Evolutionary conservation across 2,113 vertebrate species (phyloP), one percentile per base, ranked within the genome.

Genomic region (Onychorhynchus coronatus): DNA sequence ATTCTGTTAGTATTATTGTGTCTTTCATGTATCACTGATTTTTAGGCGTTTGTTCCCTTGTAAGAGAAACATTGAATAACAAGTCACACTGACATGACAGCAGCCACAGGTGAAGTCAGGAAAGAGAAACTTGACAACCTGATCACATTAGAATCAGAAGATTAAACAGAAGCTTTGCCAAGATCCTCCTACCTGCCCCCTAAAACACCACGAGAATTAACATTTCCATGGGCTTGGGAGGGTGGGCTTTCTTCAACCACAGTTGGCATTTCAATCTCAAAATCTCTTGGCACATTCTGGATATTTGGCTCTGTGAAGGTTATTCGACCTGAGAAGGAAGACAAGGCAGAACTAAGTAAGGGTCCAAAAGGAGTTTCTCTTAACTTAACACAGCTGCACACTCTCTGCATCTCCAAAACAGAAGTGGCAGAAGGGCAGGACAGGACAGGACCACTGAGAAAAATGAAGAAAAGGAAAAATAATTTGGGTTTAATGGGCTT

Each of bases 281-380:
- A 99, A 97, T 99, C 99, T 98, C 99, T 99, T 56, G 99, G 99
- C 39, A 99, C 98, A 8, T 99, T 99, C 97, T 99, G 99, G 96
- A 99, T 98, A 97, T 99, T 99, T 88, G 99, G 99, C 87, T 99
- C 99, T 58, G 80, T 98, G 94, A 99, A 99, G 91, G 98, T 99
- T 91, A 99, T 98, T 87, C 99, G 97, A 66, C 99, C 99, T 99
- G 96, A 96, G 92, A 96, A 80, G 52, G 67, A 95, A 52, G 58
- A 95, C 6, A 88, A 87, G 22, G 13, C 61, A 96, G 30, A 85
- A 52, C 27, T 79, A 82, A 93, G 67, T 33, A 83, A 95, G 49
- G 50, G 10, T 71, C 68, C 85, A 71, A 46, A 67, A 91, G 42
- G 23, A 80, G 16, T 28, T 12, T 75, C 13, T 63, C 31, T 27